These are phyloP conservation scores for Sarcophaga caerulescens DNA, from an alignment of 2,888 invertebrate species.

Conservation along the genomic window DNA sequence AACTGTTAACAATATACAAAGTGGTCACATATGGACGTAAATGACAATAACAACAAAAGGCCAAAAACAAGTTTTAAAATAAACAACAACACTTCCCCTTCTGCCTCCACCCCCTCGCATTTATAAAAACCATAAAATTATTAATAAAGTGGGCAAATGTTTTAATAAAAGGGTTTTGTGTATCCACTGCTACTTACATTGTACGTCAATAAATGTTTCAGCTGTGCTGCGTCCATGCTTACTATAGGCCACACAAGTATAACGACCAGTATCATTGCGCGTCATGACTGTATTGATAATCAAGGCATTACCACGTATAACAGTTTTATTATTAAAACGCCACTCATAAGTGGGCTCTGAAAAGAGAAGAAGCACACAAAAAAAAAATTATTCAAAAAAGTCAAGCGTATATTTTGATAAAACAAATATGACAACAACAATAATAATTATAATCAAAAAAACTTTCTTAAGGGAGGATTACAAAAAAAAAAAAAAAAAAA, in stretches of 20 bases:
- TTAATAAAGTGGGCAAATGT: conserved; percentile 33
- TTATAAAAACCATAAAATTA: conserved; percentile 8
- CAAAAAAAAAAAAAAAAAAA: neutral
- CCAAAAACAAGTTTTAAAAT: conserved; percentile 45
- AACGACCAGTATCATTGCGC: conserved; percentile 88
- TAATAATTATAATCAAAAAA: conserved; percentile 49
- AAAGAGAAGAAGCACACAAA: conserved; percentile 34
- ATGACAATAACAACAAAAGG: conserved; percentile 31
- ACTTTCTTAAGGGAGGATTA: neutral
- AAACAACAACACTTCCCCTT: conserved; percentile 2
- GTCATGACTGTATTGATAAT: conserved; percentile 86
- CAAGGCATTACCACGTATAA: conserved; percentile 80
- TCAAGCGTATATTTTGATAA: neutral
- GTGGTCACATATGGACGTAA: conserved; percentile 56
- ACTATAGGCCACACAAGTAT: conserved; percentile 90
- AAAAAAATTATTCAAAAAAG: neutral
- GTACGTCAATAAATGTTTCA: conserved; percentile 88
- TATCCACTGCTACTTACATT: conserved; percentile 84
- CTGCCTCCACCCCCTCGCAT: neutral
- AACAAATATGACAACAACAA: neutral
- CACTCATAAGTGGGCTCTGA: conserved; percentile 79
- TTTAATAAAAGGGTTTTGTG: neutral
- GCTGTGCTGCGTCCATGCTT: conserved; percentile 89
- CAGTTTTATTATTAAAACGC: conserved; percentile 79
- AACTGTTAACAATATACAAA: conserved; percentile 50